These are phyloP conservation scores for Enteromius trimaculatus DNA, from an alignment of 2,797 vertebrate genomes.

Conservation along the genomic window DNA sequence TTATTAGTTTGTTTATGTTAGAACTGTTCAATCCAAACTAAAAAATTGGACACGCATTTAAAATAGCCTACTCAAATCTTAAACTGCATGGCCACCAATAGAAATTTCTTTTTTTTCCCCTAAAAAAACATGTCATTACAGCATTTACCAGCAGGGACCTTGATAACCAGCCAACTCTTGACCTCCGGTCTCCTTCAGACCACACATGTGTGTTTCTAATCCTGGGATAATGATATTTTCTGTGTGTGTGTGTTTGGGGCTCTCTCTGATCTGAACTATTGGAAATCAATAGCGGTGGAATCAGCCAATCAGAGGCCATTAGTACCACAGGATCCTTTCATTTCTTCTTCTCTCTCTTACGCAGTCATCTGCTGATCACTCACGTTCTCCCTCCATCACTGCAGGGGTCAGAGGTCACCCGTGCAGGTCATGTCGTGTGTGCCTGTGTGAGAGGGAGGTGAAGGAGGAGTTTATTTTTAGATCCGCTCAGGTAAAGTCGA, in stretches of 20 bases:
- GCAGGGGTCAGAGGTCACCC: conserved; percentile 57
- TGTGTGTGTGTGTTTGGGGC: conserved; percentile 69
- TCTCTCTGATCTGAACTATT: conserved; percentile 78
- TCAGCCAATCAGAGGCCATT: conserved; percentile 77
- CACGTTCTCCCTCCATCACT: neutral
- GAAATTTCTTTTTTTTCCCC: neutral
- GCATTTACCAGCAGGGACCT: neutral
- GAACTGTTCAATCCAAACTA: neutral
- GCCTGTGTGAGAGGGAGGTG: conserved; percentile 41
- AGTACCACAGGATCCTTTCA: conserved; percentile 35
- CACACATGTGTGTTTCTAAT: conserved; percentile 72
- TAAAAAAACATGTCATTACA: neutral
- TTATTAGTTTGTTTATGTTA: neutral
- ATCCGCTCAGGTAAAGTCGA: conserved; percentile 68
- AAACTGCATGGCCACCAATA: neutral
- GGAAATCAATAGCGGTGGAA: conserved; percentile 82
- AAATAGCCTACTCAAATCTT: neutral
- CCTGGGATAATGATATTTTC: conserved; percentile 83
- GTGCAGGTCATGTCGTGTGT: neutral
- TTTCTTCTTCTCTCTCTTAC: neutral
- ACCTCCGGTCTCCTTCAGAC: conserved; percentile 8
- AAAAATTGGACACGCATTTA: neutral
- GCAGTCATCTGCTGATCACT: neutral
- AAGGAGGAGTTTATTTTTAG: conserved; percentile 71
- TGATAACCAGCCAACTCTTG: neutral